Evolutionary conservation across 2,888 invertebrate genomes (phyloP), one percentile per base, ranked within the genome.

Genomic region (Tenthredo distinguenda): DNA sequence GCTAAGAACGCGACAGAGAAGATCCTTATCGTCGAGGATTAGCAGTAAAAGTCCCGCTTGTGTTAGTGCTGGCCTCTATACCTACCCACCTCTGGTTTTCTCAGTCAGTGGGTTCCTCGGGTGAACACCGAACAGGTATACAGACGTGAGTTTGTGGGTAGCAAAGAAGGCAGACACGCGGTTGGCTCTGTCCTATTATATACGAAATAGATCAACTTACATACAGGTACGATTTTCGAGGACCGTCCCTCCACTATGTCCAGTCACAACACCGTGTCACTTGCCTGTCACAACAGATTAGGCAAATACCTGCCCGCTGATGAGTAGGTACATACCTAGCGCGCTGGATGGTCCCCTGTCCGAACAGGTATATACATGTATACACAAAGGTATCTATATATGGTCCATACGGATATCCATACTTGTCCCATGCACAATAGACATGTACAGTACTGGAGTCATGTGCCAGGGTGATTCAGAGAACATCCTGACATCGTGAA

Each of bases 251-350:
- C 74, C 84, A 79, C 72, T 89, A 84, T 88, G 87, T 87, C 87
- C 88, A 91, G 90, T 90, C 91, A 91, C 91, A 91, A 91, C 92
- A 91, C 87, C 89, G 90, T 91, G 91, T 91, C 90, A 91, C 90
- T 90, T 90, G 87, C 87, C 90, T 91, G 92, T 92, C 92, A 92
- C 90, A 90, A 89, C 89, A 91, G 91, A 92, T 92, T 92, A 92
- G 90, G 90, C 88, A 90, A 90, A 92, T 90, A 84, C 83, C 83
- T 71, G 68, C 15, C 26, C 71, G 47, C 68, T 83, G 81, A 81
- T 81, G 81, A 81, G 81, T 62, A 58, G 77, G 50, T 77, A 34
- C 77, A 77, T 50, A 50, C 50, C 21, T 15, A 74, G 18, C 77
- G 34, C 77, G 40, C 21, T 12, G n/a, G 74, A 74, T 74, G 74